phyloP scores from a whole-genome alignment of 2,113 vertebrate genomes.

The Sphaerodactylus townsendi region DNA sequence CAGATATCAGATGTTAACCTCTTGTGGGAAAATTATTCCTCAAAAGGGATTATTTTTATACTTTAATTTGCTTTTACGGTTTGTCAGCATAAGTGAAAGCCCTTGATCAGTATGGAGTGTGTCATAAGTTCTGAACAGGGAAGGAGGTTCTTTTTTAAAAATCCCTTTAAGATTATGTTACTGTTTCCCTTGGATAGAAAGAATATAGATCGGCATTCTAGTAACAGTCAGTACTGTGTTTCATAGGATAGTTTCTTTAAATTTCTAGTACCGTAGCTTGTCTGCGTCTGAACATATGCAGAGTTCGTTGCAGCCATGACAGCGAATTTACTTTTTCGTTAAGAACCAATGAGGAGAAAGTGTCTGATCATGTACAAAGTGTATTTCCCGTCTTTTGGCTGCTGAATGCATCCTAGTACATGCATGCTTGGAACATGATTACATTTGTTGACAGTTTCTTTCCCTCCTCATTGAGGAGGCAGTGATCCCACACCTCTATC shows the following conservation, averaged over 20 bases:
- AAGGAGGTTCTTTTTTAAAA: conserved; percentile 1
- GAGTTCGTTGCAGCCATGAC: not conserved
- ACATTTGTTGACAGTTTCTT: not conserved
- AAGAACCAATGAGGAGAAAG: not conserved
- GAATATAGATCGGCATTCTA: not conserved
- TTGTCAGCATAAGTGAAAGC: conserved; percentile 21
- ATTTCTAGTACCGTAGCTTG: not conserved
- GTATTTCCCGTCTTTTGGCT: not conserved
- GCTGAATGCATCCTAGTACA: too few relatives aligned
- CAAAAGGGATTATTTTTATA: conserved; percentile 38
- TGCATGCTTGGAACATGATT: too few relatives aligned
- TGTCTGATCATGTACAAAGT: too few relatives aligned
- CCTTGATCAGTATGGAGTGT: conserved; percentile 4
- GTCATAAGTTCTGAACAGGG: conserved; percentile 26
- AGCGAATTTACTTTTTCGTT: not conserved
- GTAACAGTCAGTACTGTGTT: not conserved
- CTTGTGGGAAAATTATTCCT: conserved; percentile 34
- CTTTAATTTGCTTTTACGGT: conserved; percentile 32
- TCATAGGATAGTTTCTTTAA: not conserved
- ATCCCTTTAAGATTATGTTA: not conserved
- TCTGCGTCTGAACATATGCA: not conserved
- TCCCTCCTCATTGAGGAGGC: not conserved
- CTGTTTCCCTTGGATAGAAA: too few relatives aligned
- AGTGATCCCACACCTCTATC: not conserved
- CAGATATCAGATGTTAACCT: conserved; percentile 35